phyloP scores from a whole-genome alignment of 35 echinoderm and acorn worm species.

The Diadema setosum region DNA sequence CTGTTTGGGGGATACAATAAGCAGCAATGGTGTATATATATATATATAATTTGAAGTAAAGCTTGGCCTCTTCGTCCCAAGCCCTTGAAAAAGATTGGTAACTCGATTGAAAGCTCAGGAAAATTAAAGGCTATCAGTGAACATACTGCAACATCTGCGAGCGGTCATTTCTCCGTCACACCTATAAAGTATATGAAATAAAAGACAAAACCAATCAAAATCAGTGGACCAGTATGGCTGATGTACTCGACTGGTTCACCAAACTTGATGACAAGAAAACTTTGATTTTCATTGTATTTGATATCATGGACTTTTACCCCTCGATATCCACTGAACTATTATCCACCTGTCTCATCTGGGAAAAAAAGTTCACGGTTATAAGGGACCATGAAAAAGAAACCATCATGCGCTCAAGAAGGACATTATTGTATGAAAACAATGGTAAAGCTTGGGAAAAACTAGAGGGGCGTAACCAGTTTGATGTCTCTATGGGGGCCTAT shows the following conservation, averaged over 20 bases:
- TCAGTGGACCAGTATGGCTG: slow-evolving; percentile 28
- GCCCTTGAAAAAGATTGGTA: too few species aligned
- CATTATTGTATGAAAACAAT: too few species aligned
- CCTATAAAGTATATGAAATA: too few species aligned
- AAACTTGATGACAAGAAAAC: background rate
- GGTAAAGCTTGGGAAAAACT: slow-evolving; percentile 33
- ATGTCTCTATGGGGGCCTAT: slow-evolving; percentile 22
- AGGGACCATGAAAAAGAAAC: background rate
- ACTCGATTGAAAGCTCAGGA: too few species aligned
- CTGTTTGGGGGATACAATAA: too few species aligned
- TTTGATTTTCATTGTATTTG: slow-evolving; percentile 22
- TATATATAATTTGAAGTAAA: too few species aligned
- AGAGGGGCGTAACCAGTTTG: background rate
- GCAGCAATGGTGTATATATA: too few species aligned
- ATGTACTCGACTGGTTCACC: slow-evolving; percentile 24
- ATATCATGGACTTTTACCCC: slow-evolving; percentile 47
- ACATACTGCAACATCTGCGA: too few species aligned
- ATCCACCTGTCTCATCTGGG: background rate
- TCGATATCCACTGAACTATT: slow-evolving; percentile 21
- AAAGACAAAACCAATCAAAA: background rate
- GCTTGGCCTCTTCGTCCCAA: too few species aligned
- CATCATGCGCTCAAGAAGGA: slow-evolving; percentile 39
- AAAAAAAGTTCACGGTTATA: slow-evolving; percentile 8
- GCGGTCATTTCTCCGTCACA: too few species aligned
- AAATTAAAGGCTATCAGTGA: too few species aligned